These are phyloP conservation scores for Chironomus riparius DNA, from an alignment of 2,888 invertebrate species.

Conservation along the genomic window DNA sequence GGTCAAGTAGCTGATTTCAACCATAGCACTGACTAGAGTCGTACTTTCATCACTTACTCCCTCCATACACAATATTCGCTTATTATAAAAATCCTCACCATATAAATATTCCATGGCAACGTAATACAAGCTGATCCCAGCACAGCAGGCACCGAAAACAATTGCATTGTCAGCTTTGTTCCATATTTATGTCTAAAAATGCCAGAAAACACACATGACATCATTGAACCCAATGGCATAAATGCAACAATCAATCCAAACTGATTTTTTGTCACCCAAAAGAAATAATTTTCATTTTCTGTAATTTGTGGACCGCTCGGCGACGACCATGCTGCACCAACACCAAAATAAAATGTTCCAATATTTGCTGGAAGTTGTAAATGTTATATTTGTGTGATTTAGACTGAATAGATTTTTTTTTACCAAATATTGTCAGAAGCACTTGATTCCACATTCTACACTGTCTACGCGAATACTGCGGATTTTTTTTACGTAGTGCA, in stretches of 20 bases:
- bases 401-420: neutral
- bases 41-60: too few relatives aligned
- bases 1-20: too few relatives aligned
- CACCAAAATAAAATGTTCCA: conserved; percentile 4
- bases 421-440: neutral
- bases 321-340: neutral
- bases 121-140: conserved; percentile 3
- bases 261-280: conserved; percentile 6
- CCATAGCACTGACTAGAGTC: too few relatives aligned
- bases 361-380: neutral
- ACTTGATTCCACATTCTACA: neutral
- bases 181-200: neutral
- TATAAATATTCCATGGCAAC: neutral
- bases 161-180: neutral
- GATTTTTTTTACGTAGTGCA: too few relatives aligned
- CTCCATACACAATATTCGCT: too few relatives aligned
- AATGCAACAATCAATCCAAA: conserved; percentile 5
- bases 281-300: neutral
- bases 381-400: neutral
- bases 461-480: neutral
- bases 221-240: neutral
- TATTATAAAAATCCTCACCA: neutral
- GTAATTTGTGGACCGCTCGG: neutral
- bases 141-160: neutral
- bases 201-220: neutral